These are phyloP conservation scores for Lacerta agilis DNA, from an alignment of 2,797 vertebrate genomes.

Conservation along the genomic window DNA sequence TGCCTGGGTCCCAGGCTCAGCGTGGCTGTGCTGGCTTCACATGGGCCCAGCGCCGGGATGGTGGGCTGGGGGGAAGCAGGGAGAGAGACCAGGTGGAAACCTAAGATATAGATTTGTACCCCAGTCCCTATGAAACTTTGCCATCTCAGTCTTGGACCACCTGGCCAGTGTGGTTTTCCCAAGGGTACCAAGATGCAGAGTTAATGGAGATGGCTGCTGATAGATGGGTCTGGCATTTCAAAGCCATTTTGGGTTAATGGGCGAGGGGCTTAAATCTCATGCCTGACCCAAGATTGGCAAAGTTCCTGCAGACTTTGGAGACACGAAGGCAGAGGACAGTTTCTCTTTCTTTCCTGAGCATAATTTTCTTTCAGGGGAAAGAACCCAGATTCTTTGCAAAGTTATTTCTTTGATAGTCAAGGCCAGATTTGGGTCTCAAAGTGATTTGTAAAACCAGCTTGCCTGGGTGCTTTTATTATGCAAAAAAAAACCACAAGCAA, in stretches of 20 bases:
- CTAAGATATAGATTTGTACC: too few relatives aligned
- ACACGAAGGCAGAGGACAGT: too few relatives aligned
- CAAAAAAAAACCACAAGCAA: background rate
- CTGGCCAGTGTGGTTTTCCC: too few relatives aligned
- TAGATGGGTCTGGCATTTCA: too few relatives aligned
- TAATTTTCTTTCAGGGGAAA: background rate
- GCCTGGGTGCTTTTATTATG: background rate
- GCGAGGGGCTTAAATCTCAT: background rate
- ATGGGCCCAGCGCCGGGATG: too few relatives aligned
- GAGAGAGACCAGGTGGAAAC: background rate
- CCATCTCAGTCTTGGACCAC: background rate
- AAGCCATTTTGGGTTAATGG: background rate
- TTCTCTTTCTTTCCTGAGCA: background rate
- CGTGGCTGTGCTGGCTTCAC: accelerated
- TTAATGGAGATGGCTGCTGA: background rate
- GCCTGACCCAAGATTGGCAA: background rate
- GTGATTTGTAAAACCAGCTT: background rate
- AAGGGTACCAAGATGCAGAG: background rate
- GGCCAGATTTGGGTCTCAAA: background rate
- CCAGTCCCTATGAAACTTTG: background rate
- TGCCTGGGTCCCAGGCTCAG: accelerated
- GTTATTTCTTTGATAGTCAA: background rate
- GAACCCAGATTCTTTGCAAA: background rate
- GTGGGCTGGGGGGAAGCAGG: too few relatives aligned
- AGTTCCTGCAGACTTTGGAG: background rate